phyloP scores from a whole-genome alignment of 1,140 invertebrate genomes.

The Asobara japonica region DNA sequence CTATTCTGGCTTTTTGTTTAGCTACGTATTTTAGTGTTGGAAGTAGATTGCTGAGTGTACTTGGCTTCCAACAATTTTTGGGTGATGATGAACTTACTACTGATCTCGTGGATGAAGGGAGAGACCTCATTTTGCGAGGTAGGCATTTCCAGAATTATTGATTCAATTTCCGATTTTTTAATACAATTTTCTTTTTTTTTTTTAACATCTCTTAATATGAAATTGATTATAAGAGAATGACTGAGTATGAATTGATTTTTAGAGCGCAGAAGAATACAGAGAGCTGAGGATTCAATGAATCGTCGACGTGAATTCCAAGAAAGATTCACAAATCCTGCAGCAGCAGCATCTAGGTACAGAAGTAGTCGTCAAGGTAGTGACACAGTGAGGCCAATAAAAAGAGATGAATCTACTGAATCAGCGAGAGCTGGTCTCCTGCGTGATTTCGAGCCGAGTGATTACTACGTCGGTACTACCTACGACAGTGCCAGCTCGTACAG shows the following conservation, averaged over 20 bases:
- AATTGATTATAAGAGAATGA: constrained; percentile 22
- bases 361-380: constrained; percentile 68
- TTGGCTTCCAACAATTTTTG: constrained; percentile 97
- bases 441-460: constrained; percentile 74
- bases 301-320: constrained; percentile 78
- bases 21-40: constrained; percentile 97
- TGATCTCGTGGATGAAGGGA: constrained; percentile 93
- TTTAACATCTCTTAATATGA: not conserved
- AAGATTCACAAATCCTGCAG: constrained; percentile 68
- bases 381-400: constrained; percentile 64
- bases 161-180: constrained; percentile 2
- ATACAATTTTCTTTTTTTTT: constrained; percentile 2
- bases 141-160: constrained; percentile 27
- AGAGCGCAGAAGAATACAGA: constrained; percentile 84
- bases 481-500: constrained; percentile 64
- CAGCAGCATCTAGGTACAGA: constrained; percentile 63
- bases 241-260: constrained; percentile 27
- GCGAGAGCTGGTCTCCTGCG: constrained; percentile 71
- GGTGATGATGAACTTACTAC: constrained; percentile 92
- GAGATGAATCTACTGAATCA: constrained; percentile 70
- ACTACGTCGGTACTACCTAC: constrained; percentile 67
- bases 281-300: constrained; percentile 80
- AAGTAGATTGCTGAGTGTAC: constrained; percentile 83
- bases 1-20: constrained; percentile 91
- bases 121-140: constrained; percentile 88